A percentile compares a stretch with the other conserved stretches of the same genome.
Conservation (phyloP, 2,888 invertebrate genomes). For the Aleiodes alternator region DNA sequence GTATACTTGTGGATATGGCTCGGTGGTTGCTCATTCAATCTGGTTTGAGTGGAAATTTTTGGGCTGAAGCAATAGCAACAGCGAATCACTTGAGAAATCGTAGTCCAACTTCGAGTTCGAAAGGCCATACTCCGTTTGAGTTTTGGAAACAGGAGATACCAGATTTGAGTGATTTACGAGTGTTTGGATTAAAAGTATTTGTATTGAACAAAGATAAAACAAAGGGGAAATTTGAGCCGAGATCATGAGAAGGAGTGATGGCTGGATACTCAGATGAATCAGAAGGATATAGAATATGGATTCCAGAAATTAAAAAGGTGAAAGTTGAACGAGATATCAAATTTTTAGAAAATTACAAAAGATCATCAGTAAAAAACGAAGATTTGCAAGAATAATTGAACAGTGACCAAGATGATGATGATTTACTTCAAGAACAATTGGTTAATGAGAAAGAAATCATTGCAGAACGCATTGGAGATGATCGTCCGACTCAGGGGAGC, state of each 20-base stretch:
- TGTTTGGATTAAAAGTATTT: slow-evolving; percentile 19
- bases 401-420: background rate
- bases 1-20: slow-evolving; percentile 61
- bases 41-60: background rate
- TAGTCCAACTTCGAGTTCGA: background rate
- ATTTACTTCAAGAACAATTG: background rate
- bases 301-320: slow-evolving; percentile 1
- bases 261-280: slow-evolving; percentile 28
- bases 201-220: background rate
- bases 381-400: background rate
- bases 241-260: background rate
- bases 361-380: background rate
- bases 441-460: background rate
- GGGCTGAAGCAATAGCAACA: slow-evolving; percentile 56
- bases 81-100: no score
- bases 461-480: background rate
- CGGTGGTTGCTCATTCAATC: slow-evolving; percentile 58
- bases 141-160: slow-evolving; percentile 38
- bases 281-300: slow-evolving; percentile 30
- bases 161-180: background rate
- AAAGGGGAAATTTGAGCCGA: slow-evolving; percentile 26
- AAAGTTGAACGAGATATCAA: background rate
- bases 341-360: background rate
- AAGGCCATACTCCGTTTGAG: slow-evolving; percentile 51
- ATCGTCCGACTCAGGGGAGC: background rate